Evolutionary conservation across 1,140 invertebrate genomes (phyloP).

Genomic region (Pseudoatta argentina): DNA sequence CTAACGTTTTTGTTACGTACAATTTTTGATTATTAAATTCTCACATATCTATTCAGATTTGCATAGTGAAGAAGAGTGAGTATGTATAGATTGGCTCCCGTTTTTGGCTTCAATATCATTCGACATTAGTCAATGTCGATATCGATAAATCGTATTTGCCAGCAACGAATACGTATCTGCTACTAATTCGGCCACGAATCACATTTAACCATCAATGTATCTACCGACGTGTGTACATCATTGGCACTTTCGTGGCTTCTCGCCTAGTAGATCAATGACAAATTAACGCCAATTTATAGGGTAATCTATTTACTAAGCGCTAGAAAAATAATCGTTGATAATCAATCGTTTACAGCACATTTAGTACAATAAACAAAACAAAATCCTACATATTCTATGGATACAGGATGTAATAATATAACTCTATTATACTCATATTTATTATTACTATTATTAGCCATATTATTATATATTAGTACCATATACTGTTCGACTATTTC

Average conservation of each 20-base stretch:
- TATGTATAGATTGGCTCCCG: neutral
- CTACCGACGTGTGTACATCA: neutral
- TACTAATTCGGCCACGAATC: slow-evolving; percentile 30
- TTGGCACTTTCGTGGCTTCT: slow-evolving; percentile 56
- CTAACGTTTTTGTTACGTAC: neutral
- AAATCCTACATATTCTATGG: neutral
- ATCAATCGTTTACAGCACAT: neutral
- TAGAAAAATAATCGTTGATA: neutral
- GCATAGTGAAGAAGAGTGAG: neutral
- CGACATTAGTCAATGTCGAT: slow-evolving; percentile 50
- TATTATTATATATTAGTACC: neutral
- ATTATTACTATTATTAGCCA: neutral
- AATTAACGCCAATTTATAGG: slow-evolving; percentile 38
- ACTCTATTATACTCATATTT: neutral
- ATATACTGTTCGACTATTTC: neutral
- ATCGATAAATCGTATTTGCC: slow-evolving; percentile 27
- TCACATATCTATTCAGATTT: neutral
- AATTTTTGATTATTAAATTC: slow-evolving; percentile 47
- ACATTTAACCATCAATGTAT: slow-evolving; percentile 6
- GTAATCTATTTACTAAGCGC: slow-evolving; percentile 9
- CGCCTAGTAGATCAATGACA: slow-evolving; percentile 24
- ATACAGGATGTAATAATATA: neutral
- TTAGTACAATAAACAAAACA: neutral
- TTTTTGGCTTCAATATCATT: slow-evolving; percentile 37
- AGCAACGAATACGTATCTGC: slow-evolving; percentile 4